Percentiles rank a stretch among this genome's conserved stretches.
Evolutionary conservation across 2,113 vertebrate species (phyloP).

Genomic region (Edolisoma coerulescens): DNA sequence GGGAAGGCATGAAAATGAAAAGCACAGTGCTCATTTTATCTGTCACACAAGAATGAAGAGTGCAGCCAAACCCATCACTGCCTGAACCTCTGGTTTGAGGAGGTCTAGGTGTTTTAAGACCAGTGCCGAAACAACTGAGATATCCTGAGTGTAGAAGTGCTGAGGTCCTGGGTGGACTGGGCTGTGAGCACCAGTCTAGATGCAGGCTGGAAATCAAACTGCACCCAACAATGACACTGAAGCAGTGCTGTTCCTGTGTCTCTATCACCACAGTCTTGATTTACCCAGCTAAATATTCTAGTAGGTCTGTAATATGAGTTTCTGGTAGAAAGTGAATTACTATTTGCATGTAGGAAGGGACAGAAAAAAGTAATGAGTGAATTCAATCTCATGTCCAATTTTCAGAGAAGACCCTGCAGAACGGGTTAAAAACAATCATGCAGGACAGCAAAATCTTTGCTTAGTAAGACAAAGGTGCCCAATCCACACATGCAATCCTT

Average conservation of each 20-base stretch:
- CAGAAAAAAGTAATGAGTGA: neutral
- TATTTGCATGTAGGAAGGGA: neutral
- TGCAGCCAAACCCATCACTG: neutral
- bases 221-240: neutral
- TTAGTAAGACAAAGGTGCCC: neutral
- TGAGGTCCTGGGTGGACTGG: neutral
- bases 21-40: neutral
- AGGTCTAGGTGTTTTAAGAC: neutral
- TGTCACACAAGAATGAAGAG: neutral
- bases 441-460: neutral
- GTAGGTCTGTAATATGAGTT: neutral
- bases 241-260: neutral
- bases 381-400: neutral
- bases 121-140: neutral
- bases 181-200: neutral
- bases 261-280: neutral
- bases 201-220: neutral
- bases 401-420: neutral
- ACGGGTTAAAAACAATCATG: neutral
- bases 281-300: neutral
- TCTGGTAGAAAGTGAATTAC: neutral
- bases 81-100: neutral
- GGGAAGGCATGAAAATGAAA: neutral
- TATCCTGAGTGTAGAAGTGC: neutral
- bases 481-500: conserved; percentile 21